Conservation (phyloP, 1,140 invertebrate species). For the Thereuonema tuberculata region DNA sequence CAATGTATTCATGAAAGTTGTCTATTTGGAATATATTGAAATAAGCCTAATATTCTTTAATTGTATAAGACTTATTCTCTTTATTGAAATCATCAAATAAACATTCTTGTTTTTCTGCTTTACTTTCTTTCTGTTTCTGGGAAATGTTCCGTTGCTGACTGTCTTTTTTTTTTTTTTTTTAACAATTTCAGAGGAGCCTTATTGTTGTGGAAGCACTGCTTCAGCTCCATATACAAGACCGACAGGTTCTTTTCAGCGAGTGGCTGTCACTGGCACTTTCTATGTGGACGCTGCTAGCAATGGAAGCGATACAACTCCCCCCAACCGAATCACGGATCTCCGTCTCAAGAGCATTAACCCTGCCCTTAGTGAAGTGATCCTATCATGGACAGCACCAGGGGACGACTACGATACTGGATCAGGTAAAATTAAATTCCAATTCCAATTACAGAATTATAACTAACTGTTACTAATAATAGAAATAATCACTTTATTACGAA, state of each 20-base stretch:
- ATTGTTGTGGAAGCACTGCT: background rate
- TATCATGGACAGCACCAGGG: slow-evolving; percentile 41
- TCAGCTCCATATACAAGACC: background rate
- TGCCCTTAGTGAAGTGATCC: slow-evolving; percentile 29
- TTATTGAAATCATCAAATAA: too few species aligned
- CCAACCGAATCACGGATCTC: slow-evolving; percentile 20
- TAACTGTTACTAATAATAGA: too few species aligned
- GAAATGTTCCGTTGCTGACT: too few species aligned
- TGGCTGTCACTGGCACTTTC: slow-evolving; percentile 3
- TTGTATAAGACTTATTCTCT: too few species aligned
- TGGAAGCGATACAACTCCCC: slow-evolving; percentile 19
- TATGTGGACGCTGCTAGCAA: slow-evolving; percentile 6
- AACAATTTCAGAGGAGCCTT: background rate
- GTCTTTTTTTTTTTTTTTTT: background rate
- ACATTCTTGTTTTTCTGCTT: too few species aligned
- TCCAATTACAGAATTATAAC: too few species aligned
- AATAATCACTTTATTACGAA: too few species aligned
- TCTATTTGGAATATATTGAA: too few species aligned
- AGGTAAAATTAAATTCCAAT: slow-evolving; percentile 8
- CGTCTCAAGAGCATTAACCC: slow-evolving; percentile 25
- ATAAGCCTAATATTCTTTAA: too few species aligned
- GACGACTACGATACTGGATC: slow-evolving; percentile 26
- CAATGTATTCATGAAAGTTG: too few species aligned
- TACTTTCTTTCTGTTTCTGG: background rate
- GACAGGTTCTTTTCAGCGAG: slow-evolving; percentile 15